Evolutionary conservation across 2,888 invertebrate genomes (phyloP), one percentile per base, ranked within the genome.

Genomic region (Drosophila kuntzei): DNA sequence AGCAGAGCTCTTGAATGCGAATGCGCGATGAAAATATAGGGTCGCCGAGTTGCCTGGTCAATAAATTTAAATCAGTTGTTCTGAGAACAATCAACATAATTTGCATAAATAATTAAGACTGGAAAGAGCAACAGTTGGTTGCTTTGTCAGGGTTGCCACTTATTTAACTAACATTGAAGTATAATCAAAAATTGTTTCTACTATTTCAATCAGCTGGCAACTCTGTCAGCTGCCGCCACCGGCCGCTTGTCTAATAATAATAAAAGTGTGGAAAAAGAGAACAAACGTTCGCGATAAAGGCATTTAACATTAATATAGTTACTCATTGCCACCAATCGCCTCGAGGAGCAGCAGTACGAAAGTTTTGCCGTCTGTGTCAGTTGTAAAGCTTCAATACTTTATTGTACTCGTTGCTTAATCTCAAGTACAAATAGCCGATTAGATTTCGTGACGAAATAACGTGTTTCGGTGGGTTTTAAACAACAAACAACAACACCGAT

Each of bases 101-200:
- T 73, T 55, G 53, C 53, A 67, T 69, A 63, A 53, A 49, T 64
- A 20, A 34, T 51, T 50, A 20, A 2, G 6, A 62, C 41, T 61
- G 68, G 49, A 55, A 77, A n/a, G 20, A 11, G 65, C 79, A 79
- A 79, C 78, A 79, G 78, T 80, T 79, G 73, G 67, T 49, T 76
- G 29, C 16, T 29, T 3, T 12, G 9, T 3, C 62, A 80, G 77
- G 6, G 74, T 55, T 79, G 70, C 58, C 77, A 67, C 32, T 41
- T 8, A 16, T 11, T 34, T 4, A 8, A 5, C 8, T 9, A 1
- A 25, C 12, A 11, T n/a, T 1, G 3, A 37, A 51, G 18, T 34
- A 9, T 34, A 41, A 29, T 43, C 12, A 46, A 27, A n/a, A 11
- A 7, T 22, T 9, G 14, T n/a, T 3, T 11, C 11, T 11, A 32